Evolutionary conservation across 2,113 vertebrate genomes (phyloP).

Genomic region (Mirza zaza): DNA sequence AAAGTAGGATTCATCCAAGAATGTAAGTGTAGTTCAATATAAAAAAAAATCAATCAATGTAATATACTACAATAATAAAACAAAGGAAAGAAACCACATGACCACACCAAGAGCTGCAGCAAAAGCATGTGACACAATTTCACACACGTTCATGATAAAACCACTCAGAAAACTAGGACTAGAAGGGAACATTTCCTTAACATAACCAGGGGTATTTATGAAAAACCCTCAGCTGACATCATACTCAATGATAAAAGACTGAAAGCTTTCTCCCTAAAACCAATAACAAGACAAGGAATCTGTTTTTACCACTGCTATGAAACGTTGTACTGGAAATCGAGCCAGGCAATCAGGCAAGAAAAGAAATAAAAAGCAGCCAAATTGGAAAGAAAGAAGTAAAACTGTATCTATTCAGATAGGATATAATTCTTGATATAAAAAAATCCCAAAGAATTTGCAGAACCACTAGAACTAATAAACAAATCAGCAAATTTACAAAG

Average conservation of each 20-base stretch:
- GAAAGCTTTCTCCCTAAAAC: background rate
- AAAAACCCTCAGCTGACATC: background rate
- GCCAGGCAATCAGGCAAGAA: no score
- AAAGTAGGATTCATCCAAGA: background rate
- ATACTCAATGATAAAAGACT: background rate
- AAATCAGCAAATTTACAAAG: no score
- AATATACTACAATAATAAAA: background rate
- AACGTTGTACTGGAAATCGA: no score
- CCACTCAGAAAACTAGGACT: background rate
- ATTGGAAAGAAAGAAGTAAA: no score
- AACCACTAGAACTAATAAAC: no score
- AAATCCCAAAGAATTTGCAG: no score
- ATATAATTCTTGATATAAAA: no score
- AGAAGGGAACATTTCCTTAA: background rate
- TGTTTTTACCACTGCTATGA: no score
- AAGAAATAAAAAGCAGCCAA: no score
- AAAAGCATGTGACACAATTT: background rate
- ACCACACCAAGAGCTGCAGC: background rate
- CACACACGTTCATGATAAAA: background rate
- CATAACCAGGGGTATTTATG: background rate
- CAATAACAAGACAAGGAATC: background rate
- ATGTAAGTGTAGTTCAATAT: background rate
- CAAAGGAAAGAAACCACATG: background rate
- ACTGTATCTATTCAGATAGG: no score
- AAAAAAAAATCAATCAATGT: background rate